Percentiles rank a stretch among this genome's conserved stretches.
These are phyloP conservation scores for Psittacara wagleri DNA, from an alignment of 2,113 vertebrate genomes.

Conservation along the genomic window DNA sequence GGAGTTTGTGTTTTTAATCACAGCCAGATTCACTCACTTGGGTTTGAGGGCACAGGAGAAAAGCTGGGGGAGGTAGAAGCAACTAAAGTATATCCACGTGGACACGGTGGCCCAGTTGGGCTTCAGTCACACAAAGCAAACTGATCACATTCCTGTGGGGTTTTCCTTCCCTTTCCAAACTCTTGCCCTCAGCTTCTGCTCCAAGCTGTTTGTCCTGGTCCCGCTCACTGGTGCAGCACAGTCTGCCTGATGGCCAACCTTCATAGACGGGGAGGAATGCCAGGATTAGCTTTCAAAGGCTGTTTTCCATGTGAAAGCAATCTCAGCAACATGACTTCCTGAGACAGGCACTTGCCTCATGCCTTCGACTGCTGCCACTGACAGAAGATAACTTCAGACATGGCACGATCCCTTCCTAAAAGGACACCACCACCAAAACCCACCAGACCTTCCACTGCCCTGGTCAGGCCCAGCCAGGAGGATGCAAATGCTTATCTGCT, in stretches of 20 bases:
- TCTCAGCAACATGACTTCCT: neutral
- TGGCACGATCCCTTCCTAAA: neutral
- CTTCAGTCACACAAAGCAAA: neutral
- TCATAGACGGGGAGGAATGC: neutral
- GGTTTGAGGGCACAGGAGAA: neutral
- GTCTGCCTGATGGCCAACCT: neutral
- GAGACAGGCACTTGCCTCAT: neutral
- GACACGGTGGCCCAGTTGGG: neutral
- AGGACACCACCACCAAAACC: neutral
- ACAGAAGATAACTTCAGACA: neutral
- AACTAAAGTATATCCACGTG: neutral
- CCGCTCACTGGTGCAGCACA: rapidly evolving
- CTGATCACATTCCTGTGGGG: neutral
- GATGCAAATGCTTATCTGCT: neutral
- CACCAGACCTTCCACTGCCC: neutral
- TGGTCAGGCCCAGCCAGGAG: neutral
- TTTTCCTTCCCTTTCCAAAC: neutral
- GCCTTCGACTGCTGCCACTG: neutral
- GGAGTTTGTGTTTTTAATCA: neutral
- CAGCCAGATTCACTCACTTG: neutral
- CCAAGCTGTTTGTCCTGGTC: neutral
- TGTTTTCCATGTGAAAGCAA: neutral
- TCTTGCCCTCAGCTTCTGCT: neutral
- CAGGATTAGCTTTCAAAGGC: neutral
- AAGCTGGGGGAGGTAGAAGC: neutral